phyloP scores from a whole-genome alignment of 2,888 invertebrate genomes.

The Oligia fasciuncula region DNA sequence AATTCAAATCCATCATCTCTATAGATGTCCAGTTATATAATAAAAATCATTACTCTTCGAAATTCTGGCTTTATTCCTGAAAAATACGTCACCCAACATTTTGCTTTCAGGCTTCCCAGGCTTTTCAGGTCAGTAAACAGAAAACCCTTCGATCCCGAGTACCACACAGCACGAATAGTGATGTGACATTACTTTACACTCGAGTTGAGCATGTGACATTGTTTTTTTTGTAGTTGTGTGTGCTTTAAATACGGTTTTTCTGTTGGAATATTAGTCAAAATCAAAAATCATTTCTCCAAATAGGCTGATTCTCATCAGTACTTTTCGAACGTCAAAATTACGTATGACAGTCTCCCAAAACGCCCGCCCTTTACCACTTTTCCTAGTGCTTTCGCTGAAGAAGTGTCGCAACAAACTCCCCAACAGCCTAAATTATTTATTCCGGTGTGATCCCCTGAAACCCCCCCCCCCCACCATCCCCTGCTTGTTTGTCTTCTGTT shows the following conservation, averaged over 20 bases:
- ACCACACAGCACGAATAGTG: conserved; percentile 23
- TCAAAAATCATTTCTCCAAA: neutral
- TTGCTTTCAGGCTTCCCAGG: conserved; percentile 89
- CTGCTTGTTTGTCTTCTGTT: no score
- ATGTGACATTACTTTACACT: conserved; percentile 32
- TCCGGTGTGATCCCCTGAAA: no score
- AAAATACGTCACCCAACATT: conserved; percentile 80
- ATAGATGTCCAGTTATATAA: conserved; percentile 2
- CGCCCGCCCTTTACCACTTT: neutral
- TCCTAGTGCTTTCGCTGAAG: neutral
- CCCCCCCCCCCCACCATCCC: no score
- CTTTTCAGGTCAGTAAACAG: conserved; percentile 87
- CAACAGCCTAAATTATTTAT: no score
- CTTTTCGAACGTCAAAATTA: neutral
- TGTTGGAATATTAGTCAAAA: neutral
- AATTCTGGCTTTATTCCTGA: conserved; percentile 44
- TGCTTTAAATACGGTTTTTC: neutral
- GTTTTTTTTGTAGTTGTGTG: neutral
- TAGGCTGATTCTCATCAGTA: neutral
- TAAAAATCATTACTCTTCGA: conserved; percentile 11
- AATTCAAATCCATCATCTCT: neutral
- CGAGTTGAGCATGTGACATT: neutral
- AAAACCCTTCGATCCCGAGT: conserved; percentile 23
- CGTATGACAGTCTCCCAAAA: no score
- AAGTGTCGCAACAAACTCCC: no score